Evolutionary conservation across 2,888 invertebrate species (phyloP).

Genomic region (Nipponacmea schrenckii): DNA sequence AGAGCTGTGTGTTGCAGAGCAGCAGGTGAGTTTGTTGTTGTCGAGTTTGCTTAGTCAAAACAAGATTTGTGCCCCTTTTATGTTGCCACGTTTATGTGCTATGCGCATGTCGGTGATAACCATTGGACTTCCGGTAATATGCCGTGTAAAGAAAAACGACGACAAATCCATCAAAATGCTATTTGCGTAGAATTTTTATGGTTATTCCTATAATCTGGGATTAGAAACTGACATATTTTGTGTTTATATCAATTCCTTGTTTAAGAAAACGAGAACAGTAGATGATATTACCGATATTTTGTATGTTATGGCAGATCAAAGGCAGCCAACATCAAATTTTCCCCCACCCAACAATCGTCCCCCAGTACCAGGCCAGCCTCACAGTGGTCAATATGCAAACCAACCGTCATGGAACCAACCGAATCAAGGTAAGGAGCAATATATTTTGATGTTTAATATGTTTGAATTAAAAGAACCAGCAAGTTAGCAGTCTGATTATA

Average conservation of each 20-base stretch:
- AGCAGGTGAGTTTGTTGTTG: too few relatives aligned
- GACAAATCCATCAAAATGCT: constrained; percentile 19
- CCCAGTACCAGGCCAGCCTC: background rate
- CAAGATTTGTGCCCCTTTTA: constrained; percentile 11
- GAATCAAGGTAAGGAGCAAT: background rate
- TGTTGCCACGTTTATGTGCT: constrained; percentile 12
- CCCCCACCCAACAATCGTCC: background rate
- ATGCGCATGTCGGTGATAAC: constrained; percentile 9
- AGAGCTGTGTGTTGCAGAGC: too few relatives aligned
- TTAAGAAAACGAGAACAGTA: too few relatives aligned
- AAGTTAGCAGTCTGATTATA: too few relatives aligned
- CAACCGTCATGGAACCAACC: background rate
- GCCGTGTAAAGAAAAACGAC: constrained; percentile 31
- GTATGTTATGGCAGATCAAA: background rate
- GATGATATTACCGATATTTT: background rate
- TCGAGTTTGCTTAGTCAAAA: too few relatives aligned
- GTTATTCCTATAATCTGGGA: background rate
- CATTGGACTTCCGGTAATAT: constrained; percentile 35
- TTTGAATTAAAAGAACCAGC: too few relatives aligned
- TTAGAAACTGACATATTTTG: background rate
- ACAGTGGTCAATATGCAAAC: background rate
- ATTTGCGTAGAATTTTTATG: constrained; percentile 2
- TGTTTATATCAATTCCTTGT: too few relatives aligned
- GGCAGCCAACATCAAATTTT: constrained; percentile 1
- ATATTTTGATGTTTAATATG: too few relatives aligned